Evolutionary conservation across 2,113 vertebrate genomes (phyloP).

Genomic region (Phalacrocorax pelagicus): DNA sequence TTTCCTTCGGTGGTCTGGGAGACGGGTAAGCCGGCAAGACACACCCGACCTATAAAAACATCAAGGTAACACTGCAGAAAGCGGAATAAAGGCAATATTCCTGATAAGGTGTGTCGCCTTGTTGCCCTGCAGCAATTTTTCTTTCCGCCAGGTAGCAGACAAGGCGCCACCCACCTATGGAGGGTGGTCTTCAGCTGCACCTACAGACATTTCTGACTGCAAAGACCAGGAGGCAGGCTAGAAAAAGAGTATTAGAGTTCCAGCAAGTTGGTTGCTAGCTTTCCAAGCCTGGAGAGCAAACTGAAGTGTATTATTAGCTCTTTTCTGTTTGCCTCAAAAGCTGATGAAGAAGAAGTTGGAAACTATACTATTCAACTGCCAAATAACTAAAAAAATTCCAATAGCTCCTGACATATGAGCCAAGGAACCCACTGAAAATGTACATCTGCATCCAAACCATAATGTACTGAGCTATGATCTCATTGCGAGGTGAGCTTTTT

Average conservation of each 20-base stretch:
- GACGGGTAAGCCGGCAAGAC: neutral
- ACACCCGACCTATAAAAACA: neutral
- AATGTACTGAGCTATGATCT: slow-evolving; percentile 41
- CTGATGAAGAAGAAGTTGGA: slow-evolving; percentile 60
- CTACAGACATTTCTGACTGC: neutral
- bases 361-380: slow-evolving; percentile 42
- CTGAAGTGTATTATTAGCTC: slow-evolving; percentile 51
- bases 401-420: slow-evolving; percentile 33
- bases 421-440: slow-evolving; percentile 61
- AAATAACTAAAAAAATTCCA: slow-evolving; percentile 64
- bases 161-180: neutral
- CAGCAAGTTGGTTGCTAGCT: slow-evolving; percentile 40
- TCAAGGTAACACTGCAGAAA: neutral
- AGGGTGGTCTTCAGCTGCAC: neutral
- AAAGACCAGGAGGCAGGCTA: neutral
- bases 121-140: neutral
- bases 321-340: slow-evolving; percentile 39
- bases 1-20: neutral
- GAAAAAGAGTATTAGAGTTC: neutral
- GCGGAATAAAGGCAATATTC: neutral
- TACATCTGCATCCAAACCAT: slow-evolving; percentile 55
- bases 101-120: neutral
- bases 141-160: neutral
- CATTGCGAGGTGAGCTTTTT: neutral
- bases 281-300: slow-evolving; percentile 54